Conservation (phyloP, 1,140 invertebrate species). For the Mamestra configurata region DNA sequence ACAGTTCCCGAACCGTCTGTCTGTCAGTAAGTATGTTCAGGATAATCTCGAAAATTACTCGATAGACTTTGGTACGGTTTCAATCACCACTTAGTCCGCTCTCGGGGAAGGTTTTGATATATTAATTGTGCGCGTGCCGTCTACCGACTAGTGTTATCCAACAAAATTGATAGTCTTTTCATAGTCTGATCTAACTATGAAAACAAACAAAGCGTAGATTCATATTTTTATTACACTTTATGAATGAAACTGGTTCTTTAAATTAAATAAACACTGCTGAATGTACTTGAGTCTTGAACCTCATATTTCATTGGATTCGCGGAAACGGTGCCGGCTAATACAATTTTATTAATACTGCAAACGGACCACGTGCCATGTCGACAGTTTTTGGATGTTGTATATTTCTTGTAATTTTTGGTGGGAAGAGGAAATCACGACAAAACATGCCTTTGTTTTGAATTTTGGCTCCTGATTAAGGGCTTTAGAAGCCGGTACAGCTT, state of each 20-base stretch:
- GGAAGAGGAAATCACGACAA: not conserved
- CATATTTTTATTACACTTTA: slow-evolving; percentile 51
- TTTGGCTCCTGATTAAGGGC: not conserved
- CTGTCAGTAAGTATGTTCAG: slow-evolving; percentile 26
- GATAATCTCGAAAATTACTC: slow-evolving; percentile 40
- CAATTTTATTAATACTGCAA: slow-evolving; percentile 51
- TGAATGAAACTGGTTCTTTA: slow-evolving; percentile 58
- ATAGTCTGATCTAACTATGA: slow-evolving; percentile 1
- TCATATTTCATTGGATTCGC: slow-evolving; percentile 44
- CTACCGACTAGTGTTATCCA: not conserved
- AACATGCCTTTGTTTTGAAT: not conserved
- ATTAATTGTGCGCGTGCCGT: not conserved
- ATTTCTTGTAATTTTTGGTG: slow-evolving; percentile 31
- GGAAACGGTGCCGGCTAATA: slow-evolving; percentile 43
- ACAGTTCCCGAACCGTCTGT: not conserved
- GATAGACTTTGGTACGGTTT: slow-evolving; percentile 19
- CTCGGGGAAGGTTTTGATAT: slow-evolving; percentile 1
- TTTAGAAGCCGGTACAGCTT: not conserved
- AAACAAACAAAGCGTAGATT: slow-evolving; percentile 41
- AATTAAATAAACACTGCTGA: slow-evolving; percentile 45
- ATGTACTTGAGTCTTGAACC: not conserved
- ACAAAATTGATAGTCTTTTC: slow-evolving; percentile 9
- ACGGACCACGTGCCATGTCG: not conserved
- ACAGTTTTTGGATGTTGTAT: not conserved
- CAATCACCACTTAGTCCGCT: not conserved